A percentile compares a stretch with the other conserved stretches of the same genome.
These are phyloP conservation scores for Hipposideros larvatus DNA, from an alignment of 2,797 vertebrate genomes.

Conservation along the genomic window DNA sequence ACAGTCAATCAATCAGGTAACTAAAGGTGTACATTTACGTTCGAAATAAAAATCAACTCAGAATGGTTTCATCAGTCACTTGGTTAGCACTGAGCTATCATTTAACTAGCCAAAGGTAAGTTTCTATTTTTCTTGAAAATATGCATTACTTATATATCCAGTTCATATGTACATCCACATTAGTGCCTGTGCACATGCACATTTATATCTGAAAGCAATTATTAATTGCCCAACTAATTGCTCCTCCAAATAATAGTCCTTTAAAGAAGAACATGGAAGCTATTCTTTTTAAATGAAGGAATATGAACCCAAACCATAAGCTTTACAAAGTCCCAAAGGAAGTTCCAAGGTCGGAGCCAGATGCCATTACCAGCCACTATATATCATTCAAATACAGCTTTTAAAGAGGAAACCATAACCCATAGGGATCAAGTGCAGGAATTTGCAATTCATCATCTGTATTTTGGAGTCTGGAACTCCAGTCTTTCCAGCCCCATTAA, in stretches of 20 bases:
- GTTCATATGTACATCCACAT: slow-evolving; percentile 28
- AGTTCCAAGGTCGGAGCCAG: slow-evolving; percentile 86
- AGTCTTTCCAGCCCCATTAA: slow-evolving; percentile 85
- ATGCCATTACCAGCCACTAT: slow-evolving; percentile 87
- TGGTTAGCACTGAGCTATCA: slow-evolving; percentile 22
- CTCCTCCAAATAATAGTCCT: slow-evolving; percentile 28
- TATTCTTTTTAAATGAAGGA: slow-evolving; percentile 85
- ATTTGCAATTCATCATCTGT: slow-evolving; percentile 90
- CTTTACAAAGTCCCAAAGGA: slow-evolving; percentile 85
- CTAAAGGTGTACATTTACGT: slow-evolving; percentile 10
- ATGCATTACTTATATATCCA: background rate
- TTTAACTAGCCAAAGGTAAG: background rate
- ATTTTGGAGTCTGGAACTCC: slow-evolving; percentile 86
- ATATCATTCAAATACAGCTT: slow-evolving; percentile 88
- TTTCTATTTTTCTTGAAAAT: slow-evolving; percentile 42
- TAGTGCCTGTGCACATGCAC: background rate
- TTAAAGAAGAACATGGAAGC: slow-evolving; percentile 71
- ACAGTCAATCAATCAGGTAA: slow-evolving; percentile 3
- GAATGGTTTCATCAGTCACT: slow-evolving; percentile 23
- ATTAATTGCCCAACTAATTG: slow-evolving; percentile 58
- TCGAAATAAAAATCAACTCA: slow-evolving; percentile 50
- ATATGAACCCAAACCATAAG: slow-evolving; percentile 85
- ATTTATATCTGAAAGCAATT: slow-evolving; percentile 51
- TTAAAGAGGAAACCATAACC: slow-evolving; percentile 88
- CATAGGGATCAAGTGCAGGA: slow-evolving; percentile 87